These are phyloP conservation scores for Erynnis tages DNA, from an alignment of 2,888 invertebrate species.

Conservation along the genomic window DNA sequence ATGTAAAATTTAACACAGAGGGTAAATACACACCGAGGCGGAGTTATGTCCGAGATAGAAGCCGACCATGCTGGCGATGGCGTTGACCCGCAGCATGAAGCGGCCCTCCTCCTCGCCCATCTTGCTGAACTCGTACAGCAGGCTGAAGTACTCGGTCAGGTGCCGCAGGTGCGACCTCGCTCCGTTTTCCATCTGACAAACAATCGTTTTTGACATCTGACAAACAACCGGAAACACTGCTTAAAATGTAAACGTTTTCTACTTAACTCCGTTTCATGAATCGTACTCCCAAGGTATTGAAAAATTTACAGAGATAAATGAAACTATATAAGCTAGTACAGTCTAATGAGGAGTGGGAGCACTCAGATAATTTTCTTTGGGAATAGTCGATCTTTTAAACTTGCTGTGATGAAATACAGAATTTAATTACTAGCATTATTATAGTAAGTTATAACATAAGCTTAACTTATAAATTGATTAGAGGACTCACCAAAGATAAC, in stretches of 20 bases:
- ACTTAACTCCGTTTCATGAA: too few species aligned
- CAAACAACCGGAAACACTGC: neutral
- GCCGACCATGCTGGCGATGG: conserved; percentile 94
- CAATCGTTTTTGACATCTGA: too few species aligned
- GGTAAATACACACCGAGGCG: conserved; percentile 45
- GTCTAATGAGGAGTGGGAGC: neutral
- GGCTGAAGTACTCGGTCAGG: conserved; percentile 95
- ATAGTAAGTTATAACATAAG: too few species aligned
- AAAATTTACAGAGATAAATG: too few species aligned
- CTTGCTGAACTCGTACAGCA: conserved; percentile 95
- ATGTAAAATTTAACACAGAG: neutral
- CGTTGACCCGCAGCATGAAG: conserved; percentile 92
- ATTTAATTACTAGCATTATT: neutral
- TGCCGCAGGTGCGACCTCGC: conserved; percentile 93
- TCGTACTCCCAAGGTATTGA: too few species aligned
- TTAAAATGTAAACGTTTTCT: neutral
- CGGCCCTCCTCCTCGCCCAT: conserved; percentile 97
- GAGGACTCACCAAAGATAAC: conserved; percentile 86
- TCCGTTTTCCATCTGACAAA: conserved; percentile 89
- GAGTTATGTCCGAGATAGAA: conserved; percentile 93
- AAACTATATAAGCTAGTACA: too few species aligned
- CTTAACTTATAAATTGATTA: too few species aligned
- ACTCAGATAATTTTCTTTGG: too few species aligned
- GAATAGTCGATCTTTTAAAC: too few species aligned
- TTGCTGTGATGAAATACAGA: too few species aligned